A percentile compares a stretch with the other conserved stretches of the same genome.
Evolutionary conservation across 2,888 invertebrate species (phyloP).

Genomic region (Pachycephus smyrnensis): DNA sequence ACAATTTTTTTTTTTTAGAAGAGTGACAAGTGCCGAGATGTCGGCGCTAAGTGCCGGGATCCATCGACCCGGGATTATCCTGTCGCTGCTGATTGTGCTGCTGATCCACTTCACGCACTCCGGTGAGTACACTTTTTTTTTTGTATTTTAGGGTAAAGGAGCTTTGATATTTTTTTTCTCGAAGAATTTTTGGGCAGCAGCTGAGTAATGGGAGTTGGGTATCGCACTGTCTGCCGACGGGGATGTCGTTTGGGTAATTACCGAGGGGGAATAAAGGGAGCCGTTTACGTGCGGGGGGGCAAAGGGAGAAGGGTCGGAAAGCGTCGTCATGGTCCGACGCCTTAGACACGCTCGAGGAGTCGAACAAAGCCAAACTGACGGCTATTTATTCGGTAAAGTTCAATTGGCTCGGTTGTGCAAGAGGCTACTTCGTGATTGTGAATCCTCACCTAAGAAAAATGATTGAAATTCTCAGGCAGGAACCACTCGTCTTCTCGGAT

Average conservation of each 20-base stretch:
- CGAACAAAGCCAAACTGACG: slow-evolving; percentile 22
- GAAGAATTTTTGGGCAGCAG: not conserved
- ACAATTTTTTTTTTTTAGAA: slow-evolving; percentile 47
- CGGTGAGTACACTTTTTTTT: slow-evolving; percentile 48
- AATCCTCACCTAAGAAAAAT: not conserved
- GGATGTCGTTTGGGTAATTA: not conserved
- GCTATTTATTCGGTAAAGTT: not conserved
- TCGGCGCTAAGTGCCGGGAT: slow-evolving; percentile 71
- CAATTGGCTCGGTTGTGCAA: not conserved
- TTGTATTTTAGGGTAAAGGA: not conserved
- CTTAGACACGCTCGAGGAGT: slow-evolving; percentile 25
- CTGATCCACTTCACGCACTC: slow-evolving; percentile 53
- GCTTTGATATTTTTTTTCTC: no score
- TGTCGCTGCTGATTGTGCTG: slow-evolving; percentile 56
- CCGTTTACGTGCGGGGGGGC: not conserved
- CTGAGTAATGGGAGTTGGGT: not conserved
- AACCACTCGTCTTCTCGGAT: not conserved
- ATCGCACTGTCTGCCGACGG: not conserved
- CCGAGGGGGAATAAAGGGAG: not conserved
- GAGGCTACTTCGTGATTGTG: not conserved
- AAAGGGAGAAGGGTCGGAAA: not conserved
- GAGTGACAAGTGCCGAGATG: slow-evolving; percentile 68
- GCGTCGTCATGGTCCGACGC: slow-evolving; percentile 21
- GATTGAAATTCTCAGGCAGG: not conserved
- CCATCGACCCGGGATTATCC: slow-evolving; percentile 65